phyloP scores from a whole-genome alignment of 2,113 vertebrate genomes.

The Nerophis lumbriciformis region DNA sequence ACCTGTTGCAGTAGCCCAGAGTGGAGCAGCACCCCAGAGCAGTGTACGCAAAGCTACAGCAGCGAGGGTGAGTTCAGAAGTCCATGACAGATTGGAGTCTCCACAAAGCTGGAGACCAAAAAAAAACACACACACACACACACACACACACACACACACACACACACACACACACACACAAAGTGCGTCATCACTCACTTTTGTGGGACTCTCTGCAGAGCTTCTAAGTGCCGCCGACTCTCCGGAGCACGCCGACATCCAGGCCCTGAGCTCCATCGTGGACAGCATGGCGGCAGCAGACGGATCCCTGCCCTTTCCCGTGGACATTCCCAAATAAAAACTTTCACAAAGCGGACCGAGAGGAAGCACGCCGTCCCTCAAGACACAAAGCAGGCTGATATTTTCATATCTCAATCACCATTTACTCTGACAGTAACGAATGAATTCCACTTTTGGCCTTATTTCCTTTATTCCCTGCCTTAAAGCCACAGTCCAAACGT shows the following conservation, averaged over 20 bases:
- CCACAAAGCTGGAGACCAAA: background rate
- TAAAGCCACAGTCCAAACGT: constrained; percentile 54
- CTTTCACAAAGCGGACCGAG: constrained; percentile 24
- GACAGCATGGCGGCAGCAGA: constrained; percentile 84
- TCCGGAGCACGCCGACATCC: constrained; percentile 80
- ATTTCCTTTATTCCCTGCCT: constrained; percentile 51
- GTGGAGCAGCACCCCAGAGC: constrained; percentile 89
- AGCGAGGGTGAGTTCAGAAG: constrained; percentile 76
- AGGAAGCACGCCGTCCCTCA: constrained; percentile 20
- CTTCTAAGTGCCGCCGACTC: constrained; percentile 78
- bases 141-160: background rate
- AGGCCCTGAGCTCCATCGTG: constrained; percentile 88
- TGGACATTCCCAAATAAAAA: constrained; percentile 74
- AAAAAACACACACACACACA: background rate
- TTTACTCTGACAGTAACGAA: background rate
- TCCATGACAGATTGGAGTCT: too few species aligned
- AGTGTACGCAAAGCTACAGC: constrained; percentile 74
- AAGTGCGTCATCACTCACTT: background rate
- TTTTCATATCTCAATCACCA: background rate
- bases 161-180: background rate
- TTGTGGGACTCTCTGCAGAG: constrained; percentile 67
- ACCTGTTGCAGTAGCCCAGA: constrained; percentile 92
- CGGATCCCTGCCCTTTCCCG: constrained; percentile 73
- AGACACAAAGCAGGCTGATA: constrained; percentile 23
- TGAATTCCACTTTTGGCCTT: constrained; percentile 49